Evolutionary conservation across 2,888 invertebrate species (phyloP).

Genomic region (Leucophenga montana): DNA sequence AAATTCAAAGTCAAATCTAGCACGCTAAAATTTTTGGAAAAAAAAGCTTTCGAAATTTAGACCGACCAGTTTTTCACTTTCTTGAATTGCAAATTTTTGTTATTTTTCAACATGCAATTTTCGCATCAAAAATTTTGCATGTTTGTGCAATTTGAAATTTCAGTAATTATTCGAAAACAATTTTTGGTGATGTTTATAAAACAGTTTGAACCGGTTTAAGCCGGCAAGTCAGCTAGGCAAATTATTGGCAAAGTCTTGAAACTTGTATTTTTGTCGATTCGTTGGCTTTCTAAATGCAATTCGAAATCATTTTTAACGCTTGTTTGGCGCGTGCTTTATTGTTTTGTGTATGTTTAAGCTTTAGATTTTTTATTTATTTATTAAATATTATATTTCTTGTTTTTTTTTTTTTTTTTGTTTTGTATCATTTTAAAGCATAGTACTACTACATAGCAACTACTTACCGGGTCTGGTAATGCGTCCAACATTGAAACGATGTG

Average conservation of each 20-base stretch:
- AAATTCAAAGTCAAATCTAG: slow-evolving; percentile 41
- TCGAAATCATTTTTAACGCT: no score
- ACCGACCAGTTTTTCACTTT: neutral
- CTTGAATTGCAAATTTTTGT: no score
- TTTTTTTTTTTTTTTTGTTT: neutral
- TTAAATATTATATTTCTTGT: neutral
- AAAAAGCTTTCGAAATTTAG: neutral
- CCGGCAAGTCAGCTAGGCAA: slow-evolving; percentile 2
- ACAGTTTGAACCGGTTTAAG: slow-evolving; percentile 16
- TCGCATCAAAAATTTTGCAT: no score
- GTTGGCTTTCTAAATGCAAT: slow-evolving; percentile 11
- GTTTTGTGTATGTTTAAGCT: neutral
- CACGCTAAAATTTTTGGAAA: no score
- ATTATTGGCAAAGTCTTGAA: neutral
- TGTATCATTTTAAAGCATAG: no score
- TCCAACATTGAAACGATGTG: slow-evolving; percentile 87
- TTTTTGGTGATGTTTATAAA: neutral
- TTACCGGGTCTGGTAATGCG: slow-evolving; percentile 90
- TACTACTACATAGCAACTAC: no score
- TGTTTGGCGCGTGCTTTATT: slow-evolving; percentile 1
- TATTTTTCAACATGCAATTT: no score
- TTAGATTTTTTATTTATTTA: neutral
- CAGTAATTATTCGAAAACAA: slow-evolving; percentile 8
- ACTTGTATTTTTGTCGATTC: neutral
- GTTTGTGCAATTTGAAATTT: slow-evolving; percentile 3